Base-by-base conservation (phyloP, 2,888 invertebrate species). In the Oscheius sp. region DNA sequence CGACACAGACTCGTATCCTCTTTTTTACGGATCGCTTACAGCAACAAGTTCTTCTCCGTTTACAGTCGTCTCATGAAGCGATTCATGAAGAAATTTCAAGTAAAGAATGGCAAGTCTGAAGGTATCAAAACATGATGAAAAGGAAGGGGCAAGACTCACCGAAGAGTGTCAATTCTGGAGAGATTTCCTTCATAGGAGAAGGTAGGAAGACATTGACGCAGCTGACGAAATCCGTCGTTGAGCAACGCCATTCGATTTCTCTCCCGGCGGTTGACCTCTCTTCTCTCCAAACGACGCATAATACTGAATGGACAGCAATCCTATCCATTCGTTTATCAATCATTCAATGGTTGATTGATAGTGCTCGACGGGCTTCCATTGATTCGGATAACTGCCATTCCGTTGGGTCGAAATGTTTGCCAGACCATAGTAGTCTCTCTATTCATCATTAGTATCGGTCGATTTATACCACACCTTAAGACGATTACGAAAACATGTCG, bases 251-350 rank as follows among this genome's bases (percentile, higher is more conserved):
- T 64, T 30, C 64, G 36, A 12, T 32, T 38, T 28, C 64, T 36
- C 50, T 64, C 64, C 14, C 64, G 64, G 8, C 64, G 49, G 50
- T 64, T 64, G n/a, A 51, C 64, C 32, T 64, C 64, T 17, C 51
- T 33, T 20, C 64, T n/a, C 36, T 64, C 64, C 20, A 50, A 26
- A 20, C 62, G 62, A 47, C 59, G 59, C 59, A 59, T 59, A 24
- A 41, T 41, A 20, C 14, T 41, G n/a, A 12, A 41, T 17, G 14
- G 41, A 20, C 41, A 12, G 41, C 41, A 41, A 17, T 41, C 20
- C 41, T 20, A 4, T 12, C 41, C 3, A 6, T 41, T 41, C n/a
- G 41, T n/a, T n/a, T n/a, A n/a, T n/a, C n/a, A n/a, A n/a, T n/a
- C n/a, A n/a, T n/a, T n/a, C n/a, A n/a, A n/a, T n/a, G n/a, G n/a